Conservation (phyloP, 1,140 invertebrate species). For the Nylanderia fulva region DNA sequence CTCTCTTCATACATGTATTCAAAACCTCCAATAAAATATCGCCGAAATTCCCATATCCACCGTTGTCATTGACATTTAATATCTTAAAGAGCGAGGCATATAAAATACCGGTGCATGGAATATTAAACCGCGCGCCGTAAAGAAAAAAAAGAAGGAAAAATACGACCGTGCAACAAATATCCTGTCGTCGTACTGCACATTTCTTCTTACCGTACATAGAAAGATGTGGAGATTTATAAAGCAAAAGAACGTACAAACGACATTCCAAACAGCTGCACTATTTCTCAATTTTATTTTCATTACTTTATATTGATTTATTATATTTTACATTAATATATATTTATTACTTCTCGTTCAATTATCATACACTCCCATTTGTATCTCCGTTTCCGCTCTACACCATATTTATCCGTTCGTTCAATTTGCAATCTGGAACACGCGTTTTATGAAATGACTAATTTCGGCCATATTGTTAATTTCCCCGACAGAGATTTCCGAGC, state of each 20-base stretch:
- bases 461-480: slow-evolving; percentile 23
- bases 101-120: slow-evolving; percentile 41
- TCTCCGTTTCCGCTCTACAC: not conserved
- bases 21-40: slow-evolving; percentile 58
- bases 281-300: not conserved
- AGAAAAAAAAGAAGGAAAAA: too few relatives aligned
- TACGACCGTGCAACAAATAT: not conserved
- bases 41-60: slow-evolving; percentile 37
- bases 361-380: not conserved
- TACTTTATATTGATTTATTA: not conserved
- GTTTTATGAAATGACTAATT: slow-evolving; percentile 51
- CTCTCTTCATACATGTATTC: slow-evolving; percentile 58
- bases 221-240: too few relatives aligned
- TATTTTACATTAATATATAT: not conserved
- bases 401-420: slow-evolving; percentile 12
- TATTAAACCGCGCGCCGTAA: slow-evolving; percentile 19
- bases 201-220: too few relatives aligned
- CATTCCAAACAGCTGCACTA: not conserved
- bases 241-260: not conserved
- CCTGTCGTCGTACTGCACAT: not conserved
- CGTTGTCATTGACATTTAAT: slow-evolving; percentile 54
- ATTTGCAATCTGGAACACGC: not conserved
- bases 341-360: not conserved
- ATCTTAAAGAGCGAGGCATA: slow-evolving; percentile 48
- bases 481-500: slow-evolving; percentile 37